Conservation (phyloP, 2,888 invertebrate species). For the Rhodophaea formosa region DNA sequence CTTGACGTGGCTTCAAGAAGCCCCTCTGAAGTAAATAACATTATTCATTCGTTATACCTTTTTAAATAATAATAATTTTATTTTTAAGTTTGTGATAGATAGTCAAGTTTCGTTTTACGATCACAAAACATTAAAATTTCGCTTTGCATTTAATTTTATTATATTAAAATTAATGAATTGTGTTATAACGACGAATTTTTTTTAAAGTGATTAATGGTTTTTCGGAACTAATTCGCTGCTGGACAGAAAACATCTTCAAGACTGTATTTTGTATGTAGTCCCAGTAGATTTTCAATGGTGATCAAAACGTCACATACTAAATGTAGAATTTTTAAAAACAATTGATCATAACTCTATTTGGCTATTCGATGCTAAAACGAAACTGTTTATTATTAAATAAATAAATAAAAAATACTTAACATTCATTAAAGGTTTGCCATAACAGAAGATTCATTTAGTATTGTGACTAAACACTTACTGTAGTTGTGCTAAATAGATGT, state of each 20-base stretch:
- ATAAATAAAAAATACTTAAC: neutral
- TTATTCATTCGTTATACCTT: slow-evolving; percentile 14
- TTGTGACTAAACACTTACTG: slow-evolving; percentile 12
- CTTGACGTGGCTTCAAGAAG: slow-evolving; percentile 8
- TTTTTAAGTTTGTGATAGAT: slow-evolving; percentile 28
- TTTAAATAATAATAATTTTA: slow-evolving; percentile 11
- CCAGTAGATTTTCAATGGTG: slow-evolving; percentile 16
- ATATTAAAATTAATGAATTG: neutral
- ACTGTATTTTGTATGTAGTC: slow-evolving; percentile 19
- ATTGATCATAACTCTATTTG: neutral
- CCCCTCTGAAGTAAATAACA: slow-evolving; percentile 17
- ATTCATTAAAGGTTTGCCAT: slow-evolving; percentile 5
- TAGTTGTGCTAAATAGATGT: slow-evolving; percentile 11
- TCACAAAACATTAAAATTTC: slow-evolving; percentile 13
- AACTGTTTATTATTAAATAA: slow-evolving; percentile 10
- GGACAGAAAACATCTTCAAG: slow-evolving; percentile 18
- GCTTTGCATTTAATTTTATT: slow-evolving; percentile 25
- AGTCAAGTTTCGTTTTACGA: slow-evolving; percentile 24
- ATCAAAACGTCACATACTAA: slow-evolving; percentile 12
- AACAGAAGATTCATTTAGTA: slow-evolving; percentile 15
- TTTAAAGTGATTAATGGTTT: neutral
- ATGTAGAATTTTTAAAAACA: slow-evolving; percentile 1
- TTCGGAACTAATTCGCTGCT: slow-evolving; percentile 14
- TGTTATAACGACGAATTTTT: neutral
- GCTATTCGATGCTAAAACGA: neutral